Percentiles rank a stretch among this genome's conserved stretches.
phyloP scores from a whole-genome alignment of 2,888 invertebrate genomes.

The Eremobia ochroleuca region DNA sequence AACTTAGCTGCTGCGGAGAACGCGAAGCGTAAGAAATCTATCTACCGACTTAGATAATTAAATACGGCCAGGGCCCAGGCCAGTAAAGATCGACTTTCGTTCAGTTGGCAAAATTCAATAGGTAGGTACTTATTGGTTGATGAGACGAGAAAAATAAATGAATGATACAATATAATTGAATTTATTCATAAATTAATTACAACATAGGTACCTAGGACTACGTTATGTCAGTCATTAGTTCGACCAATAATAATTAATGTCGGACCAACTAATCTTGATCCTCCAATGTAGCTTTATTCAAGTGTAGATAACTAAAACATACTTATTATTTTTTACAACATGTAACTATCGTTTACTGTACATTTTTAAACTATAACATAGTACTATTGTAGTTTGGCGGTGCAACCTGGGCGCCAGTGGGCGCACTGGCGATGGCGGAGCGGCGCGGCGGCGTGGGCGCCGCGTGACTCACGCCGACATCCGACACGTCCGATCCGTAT shows the following conservation, averaged over 20 bases:
- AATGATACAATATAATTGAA: not conserved
- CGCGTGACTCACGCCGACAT: conserved; percentile 91
- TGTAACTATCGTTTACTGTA: conserved; percentile 15
- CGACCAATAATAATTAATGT: conserved; percentile 5
- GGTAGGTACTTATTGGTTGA: not conserved
- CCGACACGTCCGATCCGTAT: conserved; percentile 91
- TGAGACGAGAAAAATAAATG: too few relatives aligned
- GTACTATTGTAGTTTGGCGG: conserved; percentile 48
- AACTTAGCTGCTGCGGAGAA: conserved; percentile 32
- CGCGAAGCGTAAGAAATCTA: conserved; percentile 14
- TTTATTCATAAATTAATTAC: not conserved
- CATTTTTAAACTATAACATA: conserved; percentile 14
- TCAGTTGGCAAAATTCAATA: not conserved
- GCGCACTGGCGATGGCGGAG: conserved; percentile 67
- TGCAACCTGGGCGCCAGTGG: conserved; percentile 68
- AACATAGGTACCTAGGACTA: not conserved
- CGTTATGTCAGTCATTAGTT: not conserved
- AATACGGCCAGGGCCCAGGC: not conserved
- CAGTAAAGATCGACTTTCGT: conserved; percentile 17
- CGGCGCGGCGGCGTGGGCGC: conserved; percentile 77
- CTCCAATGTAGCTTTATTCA: conserved; percentile 2
- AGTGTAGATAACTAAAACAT: not conserved
- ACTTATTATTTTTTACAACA: not conserved
- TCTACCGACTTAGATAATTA: conserved; percentile 4
- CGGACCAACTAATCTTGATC: conserved; percentile 57